Evolutionary conservation across 2,888 invertebrate genomes (phyloP), one percentile per base, ranked within the genome.

Genomic region (Trichogramma evanescens): DNA sequence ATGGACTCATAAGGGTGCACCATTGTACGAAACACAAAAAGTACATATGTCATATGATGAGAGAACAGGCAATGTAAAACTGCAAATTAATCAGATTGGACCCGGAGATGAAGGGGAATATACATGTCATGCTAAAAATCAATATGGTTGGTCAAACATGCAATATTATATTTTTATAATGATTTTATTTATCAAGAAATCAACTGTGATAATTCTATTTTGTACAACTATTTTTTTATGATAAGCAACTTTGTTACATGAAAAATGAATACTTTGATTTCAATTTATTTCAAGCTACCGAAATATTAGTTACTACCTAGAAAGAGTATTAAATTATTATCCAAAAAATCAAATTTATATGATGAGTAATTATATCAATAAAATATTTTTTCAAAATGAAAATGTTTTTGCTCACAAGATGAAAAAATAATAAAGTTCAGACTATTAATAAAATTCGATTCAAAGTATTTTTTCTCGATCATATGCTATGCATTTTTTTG

Each of bases 21-120:
- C 90, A 68, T 84, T 93, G 72, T 82, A 87, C 71, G 90, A 90
- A 80, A 91, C 89, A 70, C 86, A 86, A 75, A 95, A 95, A 80
- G 91, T 93, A 74, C 88, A 89, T 75, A 89, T 95, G 86, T 87
- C 87, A 73, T 95, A 95, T 78, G 92, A 95, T 78, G 91, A 91
- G 76, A 86, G 87, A 77, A 93, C 91, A 67, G 97, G 97, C 58
- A 88, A 89, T 67, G 92, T 94, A 68, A 90, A 91, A 64, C 84
- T 98, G 71, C 87, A 93, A 71, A 97, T 99, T 74, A 91, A 91
- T 78, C 89, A 93, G 76, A 93, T 96, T 70, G 95, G 95, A 64
- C 93, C 94, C 59, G 95, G 95, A 56, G 95, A 96, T 79, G 94
- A 95, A 78, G 96, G 95, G 69, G 95, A 96, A 81, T 96, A 96